Base-by-base conservation (phyloP, 1,140 invertebrate genomes). In the Steinernema khuongi region DNA sequence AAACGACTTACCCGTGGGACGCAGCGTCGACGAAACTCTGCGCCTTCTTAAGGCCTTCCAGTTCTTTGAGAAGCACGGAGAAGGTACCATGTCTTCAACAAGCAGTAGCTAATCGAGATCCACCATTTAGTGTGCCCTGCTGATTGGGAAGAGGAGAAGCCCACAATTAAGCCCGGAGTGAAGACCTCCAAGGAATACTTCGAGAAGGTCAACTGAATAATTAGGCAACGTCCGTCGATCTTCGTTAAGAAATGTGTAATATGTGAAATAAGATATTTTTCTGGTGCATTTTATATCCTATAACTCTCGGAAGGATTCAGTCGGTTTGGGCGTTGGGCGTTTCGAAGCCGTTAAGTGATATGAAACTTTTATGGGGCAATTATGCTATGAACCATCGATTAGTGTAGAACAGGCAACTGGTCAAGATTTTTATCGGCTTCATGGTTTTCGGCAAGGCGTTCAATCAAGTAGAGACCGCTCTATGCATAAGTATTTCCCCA, bases 61-160 rank as follows among this genome's bases (percentile, higher is more conserved):
- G 84, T 96, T 93, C 88, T 90, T 92, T 66, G 94, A 96, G 76
- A 90, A 94, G 85, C 91, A 96, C 85, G 94, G 94, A 72, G 94
- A 96, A 90, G 91, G 72, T 74, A 75, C 2, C 11, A 17, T 4
- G 29, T 4, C 7, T 17, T n/a, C 69, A 29, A 43, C 69, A 41
- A 74, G n/a, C 31, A 73, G 4, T 74, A 2, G 70, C 26, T 22
- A 19, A 66, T 26, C n/a, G n/a, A 7, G 50, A 2, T 26, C 1
- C 17, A 0, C 44, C 28, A 36, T 82, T 79, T 75, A 83, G 82
- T 84, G 18, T 84, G 83, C 72, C 83, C 83, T 17, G 83, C 83
- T 69, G 79, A 85, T 31, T 84, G 83, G 83, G 68, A 81, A 41
- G 77, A 78, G 43, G 79, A 79, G 44, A 22, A 68, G 4, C 74